Conservation (phyloP, 2,888 invertebrate genomes). For the Drosophila incognita region DNA sequence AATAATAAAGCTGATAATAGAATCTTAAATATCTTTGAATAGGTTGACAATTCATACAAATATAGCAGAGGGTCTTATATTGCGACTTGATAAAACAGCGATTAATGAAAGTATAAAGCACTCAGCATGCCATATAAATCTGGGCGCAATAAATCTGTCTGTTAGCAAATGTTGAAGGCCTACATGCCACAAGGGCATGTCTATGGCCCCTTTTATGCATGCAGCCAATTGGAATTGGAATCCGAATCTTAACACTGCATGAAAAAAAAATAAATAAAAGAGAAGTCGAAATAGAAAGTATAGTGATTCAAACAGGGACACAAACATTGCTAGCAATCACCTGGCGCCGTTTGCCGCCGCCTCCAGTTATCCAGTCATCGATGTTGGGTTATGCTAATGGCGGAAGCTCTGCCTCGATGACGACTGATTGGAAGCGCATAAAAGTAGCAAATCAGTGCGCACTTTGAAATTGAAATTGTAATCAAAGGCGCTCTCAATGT, state of each 20-base stretch:
- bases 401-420: slow-evolving; percentile 56
- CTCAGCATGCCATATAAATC: slow-evolving; percentile 6
- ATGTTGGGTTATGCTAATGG: slow-evolving; percentile 71
- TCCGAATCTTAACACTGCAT: slow-evolving; percentile 54
- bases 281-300: slow-evolving; percentile 13
- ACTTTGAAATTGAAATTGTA: slow-evolving; percentile 75
- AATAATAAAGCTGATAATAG: neutral
- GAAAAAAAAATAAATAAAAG: slow-evolving; percentile 16
- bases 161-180: slow-evolving; percentile 27
- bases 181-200: slow-evolving; percentile 21
- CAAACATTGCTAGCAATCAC: slow-evolving; percentile 69
- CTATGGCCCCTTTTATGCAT: slow-evolving; percentile 23
- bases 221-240: slow-evolving; percentile 52
- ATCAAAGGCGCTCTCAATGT: slow-evolving; percentile 57
- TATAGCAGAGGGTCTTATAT: neutral
- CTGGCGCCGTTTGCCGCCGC: slow-evolving; percentile 54
- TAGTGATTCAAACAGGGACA: slow-evolving; percentile 34
- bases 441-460: slow-evolving; percentile 64
- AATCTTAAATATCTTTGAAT: neutral
- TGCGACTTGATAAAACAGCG: neutral
- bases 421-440: slow-evolving; percentile 71
- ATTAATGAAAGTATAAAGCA: neutral
- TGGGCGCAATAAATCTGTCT: neutral
- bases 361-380: slow-evolving; percentile 33
- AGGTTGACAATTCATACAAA: neutral